Conservation (phyloP, 2,888 invertebrate species). For the Xestia c-nigrum region DNA sequence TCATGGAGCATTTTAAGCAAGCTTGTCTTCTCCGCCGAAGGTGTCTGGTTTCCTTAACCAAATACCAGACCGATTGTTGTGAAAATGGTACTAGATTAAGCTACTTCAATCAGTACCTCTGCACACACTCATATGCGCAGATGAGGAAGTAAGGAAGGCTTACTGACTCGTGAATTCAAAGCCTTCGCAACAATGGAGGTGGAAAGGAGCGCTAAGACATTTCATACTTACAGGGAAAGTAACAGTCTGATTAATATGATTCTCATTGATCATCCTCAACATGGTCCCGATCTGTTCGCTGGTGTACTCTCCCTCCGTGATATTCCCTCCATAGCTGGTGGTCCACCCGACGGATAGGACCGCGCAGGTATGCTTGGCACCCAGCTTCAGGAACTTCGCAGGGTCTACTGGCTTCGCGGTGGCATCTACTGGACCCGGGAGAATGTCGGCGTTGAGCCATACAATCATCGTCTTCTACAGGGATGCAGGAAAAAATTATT, state of each 20-base stretch:
- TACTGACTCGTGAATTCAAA: background rate
- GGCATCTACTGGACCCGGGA: conserved; percentile 93
- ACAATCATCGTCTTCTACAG: conserved; percentile 91
- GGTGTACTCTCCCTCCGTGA: conserved; percentile 91
- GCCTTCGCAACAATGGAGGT: background rate
- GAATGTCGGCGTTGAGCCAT: conserved; percentile 97
- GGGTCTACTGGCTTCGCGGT: conserved; percentile 91
- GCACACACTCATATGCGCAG: background rate
- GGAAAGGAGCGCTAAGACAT: background rate
- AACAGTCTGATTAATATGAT: conserved; percentile 91
- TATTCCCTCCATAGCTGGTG: conserved; percentile 91
- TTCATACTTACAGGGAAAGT: conserved; percentile 93
- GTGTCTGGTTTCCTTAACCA: conserved; percentile 24
- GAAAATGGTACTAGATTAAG: background rate
- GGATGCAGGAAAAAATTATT: background rate
- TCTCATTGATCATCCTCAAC: conserved; percentile 90
- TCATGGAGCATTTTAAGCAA: conserved; percentile 40
- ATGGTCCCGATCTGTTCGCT: conserved; percentile 92
- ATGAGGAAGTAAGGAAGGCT: background rate
- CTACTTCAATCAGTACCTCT: background rate
- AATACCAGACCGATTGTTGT: background rate
- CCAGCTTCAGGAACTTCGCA: conserved; percentile 91
- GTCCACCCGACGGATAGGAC: conserved; percentile 96
- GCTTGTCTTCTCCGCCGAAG: conserved; percentile 29
- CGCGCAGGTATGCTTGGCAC: conserved; percentile 91